Evolutionary conservation across 2,888 invertebrate species (phyloP).

Genomic region (Metallyticus violacea): DNA sequence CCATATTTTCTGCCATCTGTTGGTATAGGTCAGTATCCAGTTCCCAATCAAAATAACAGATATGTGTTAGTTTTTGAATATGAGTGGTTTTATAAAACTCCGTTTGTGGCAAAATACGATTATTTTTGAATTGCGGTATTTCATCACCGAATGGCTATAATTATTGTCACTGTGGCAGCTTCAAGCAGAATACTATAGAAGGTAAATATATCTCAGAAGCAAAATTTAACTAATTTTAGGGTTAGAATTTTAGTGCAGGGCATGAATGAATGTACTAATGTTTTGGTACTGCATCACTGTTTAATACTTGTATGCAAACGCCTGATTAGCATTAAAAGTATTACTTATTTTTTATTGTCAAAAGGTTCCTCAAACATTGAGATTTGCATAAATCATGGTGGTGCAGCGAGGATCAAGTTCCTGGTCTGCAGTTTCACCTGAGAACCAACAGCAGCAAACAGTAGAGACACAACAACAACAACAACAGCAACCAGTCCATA

Average conservation of each 20-base stretch:
- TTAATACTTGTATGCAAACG: neutral
- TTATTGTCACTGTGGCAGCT: neutral
- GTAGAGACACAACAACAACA: neutral
- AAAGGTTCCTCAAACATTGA: neutral
- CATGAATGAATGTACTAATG: neutral
- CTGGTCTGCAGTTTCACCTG: neutral
- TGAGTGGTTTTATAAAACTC: neutral
- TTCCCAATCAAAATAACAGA: conserved; percentile 21
- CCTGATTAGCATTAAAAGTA: neutral
- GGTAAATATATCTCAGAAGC: neutral
- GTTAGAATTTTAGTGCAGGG: neutral
- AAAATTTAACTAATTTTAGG: neutral
- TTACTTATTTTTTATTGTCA: neutral
- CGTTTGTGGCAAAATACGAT: neutral
- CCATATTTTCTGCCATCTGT: conserved; percentile 8
- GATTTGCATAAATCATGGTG: neutral
- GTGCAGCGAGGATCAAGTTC: conserved; percentile 5
- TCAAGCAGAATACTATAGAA: neutral
- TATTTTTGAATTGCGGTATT: neutral
- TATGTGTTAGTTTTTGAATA: conserved; percentile 18
- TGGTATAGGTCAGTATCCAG: conserved; percentile 11
- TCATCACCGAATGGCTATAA: neutral
- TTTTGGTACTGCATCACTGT: neutral
- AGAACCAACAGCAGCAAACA: neutral
- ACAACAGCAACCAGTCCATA: neutral